Base-by-base conservation (phyloP, 2,888 invertebrate species). In the Hylaea fasciaria region DNA sequence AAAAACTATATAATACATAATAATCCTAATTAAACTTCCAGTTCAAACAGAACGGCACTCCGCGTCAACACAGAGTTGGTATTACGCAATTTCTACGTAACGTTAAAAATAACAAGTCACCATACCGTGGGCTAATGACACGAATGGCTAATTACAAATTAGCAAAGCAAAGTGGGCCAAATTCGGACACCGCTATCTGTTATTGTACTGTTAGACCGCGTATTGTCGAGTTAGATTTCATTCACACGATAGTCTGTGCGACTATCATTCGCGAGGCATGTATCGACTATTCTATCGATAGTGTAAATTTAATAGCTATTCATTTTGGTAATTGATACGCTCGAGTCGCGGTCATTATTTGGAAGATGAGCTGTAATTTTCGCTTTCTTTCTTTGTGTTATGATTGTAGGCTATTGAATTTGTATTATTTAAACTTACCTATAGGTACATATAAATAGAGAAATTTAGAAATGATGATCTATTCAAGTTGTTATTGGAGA, bases 131-230 rank as follows among this genome's bases (percentile, higher is more conserved):
- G 50, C 46, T 46, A 55, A 46, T 51, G 60, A 55, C 60, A 55
- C 50, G 37, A 54, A 60, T 55, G 55, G 54, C 22, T 51, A 60
- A 60, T 60, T 55, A 37, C 41, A 55, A n/a, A 60, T 60, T 60
- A 60, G 60, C 55, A 51, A 60, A 47, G 40, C 57, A 52, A 57
- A 60, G 50, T 60, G 41, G 60, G 60, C 8, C 55, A 60, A 41
- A 58, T 53, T 45, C 46, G 46, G 32, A 32, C 32, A 32, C 22
- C n/a, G 2, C n/a, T 37, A n/a, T 10, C 12, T 37, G 37, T 35
- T 35, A 2, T 12, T 37, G 12, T 37, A 37, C 10, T 12, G n/a
- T 37, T 2, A n/a, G 37, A 37, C 37, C 37, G 1, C 37, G 32
- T 40, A n/a, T 40, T 40, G 40, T 40, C 40, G n/a, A 0, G 40